Conservation (phyloP, 2,113 vertebrate genomes). For the Macrotus californicus region DNA sequence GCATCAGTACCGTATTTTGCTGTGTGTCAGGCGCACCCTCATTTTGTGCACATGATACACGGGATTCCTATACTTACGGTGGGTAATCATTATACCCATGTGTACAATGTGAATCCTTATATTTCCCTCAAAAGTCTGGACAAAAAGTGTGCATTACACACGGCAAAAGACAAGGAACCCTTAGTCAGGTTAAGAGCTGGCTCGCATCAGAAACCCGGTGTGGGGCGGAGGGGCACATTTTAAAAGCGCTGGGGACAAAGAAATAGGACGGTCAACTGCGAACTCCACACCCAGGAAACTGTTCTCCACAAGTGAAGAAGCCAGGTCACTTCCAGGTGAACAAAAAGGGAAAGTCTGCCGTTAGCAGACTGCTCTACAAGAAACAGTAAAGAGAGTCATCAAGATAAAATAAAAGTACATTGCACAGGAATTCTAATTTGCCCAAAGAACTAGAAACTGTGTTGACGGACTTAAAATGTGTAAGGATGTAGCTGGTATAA, state of each 20-base stretch:
- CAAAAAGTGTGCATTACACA: no score
- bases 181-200: background rate
- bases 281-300: background rate
- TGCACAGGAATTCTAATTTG: background rate
- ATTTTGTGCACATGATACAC: no score
- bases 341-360: no score
- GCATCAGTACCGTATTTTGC: background rate
- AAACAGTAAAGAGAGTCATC: no score
- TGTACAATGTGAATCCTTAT: no score
- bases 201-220: background rate
- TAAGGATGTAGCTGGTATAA: background rate
- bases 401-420: background rate
- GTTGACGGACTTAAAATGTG: background rate
- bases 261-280: background rate
- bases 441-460: background rate
- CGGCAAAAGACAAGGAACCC: background rate
- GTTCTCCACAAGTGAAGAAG: background rate
- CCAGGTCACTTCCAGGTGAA: background rate
- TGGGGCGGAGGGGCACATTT: no score
- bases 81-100: no score
- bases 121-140: no score
- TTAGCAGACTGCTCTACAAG: no score
- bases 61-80: no score
- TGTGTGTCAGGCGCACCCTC: no score
- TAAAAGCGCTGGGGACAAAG: background rate